Conservation (phyloP, 1,140 invertebrate species). For the Trissolcus basalis region DNA sequence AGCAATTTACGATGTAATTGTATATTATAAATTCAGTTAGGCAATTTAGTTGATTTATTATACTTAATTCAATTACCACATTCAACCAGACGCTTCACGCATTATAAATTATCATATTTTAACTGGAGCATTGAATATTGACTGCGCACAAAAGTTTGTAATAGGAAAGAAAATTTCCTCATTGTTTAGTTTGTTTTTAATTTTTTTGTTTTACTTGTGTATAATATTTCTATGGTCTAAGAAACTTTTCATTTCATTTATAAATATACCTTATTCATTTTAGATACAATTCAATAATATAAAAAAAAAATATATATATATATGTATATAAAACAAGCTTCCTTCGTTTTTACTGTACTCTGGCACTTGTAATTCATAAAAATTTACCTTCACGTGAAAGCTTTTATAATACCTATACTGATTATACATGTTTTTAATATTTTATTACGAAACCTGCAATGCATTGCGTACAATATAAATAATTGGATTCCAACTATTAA, state of each 20-base stretch:
- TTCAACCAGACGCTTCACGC: constrained; percentile 37
- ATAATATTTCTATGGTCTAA: too few relatives aligned
- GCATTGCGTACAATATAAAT: constrained; percentile 12
- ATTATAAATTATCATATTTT: constrained; percentile 51
- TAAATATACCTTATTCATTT: too few relatives aligned
- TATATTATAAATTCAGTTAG: constrained; percentile 55
- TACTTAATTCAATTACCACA: constrained; percentile 48
- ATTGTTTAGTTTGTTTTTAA: constrained; percentile 9
- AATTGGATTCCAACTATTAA: constrained; percentile 29
- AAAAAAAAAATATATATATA: too few relatives aligned
- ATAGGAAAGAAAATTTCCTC: constrained; percentile 28
- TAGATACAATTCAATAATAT: too few relatives aligned
- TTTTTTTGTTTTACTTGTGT: not conserved
- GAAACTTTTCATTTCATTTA: too few relatives aligned
- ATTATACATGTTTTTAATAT: constrained; percentile 37
- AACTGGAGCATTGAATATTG: constrained; percentile 47
- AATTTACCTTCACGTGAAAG: constrained; percentile 31
- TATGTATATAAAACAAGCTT: too few relatives aligned
- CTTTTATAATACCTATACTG: constrained; percentile 28
- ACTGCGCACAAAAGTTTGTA: constrained; percentile 31
- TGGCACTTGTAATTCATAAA: constrained; percentile 24
- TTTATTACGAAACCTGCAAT: constrained; percentile 31
- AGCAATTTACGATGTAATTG: constrained; percentile 33
- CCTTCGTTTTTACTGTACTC: too few relatives aligned
- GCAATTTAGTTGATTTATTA: constrained; percentile 54